phyloP scores from a whole-genome alignment of 2,888 invertebrate species.

The Norana najaformis region DNA sequence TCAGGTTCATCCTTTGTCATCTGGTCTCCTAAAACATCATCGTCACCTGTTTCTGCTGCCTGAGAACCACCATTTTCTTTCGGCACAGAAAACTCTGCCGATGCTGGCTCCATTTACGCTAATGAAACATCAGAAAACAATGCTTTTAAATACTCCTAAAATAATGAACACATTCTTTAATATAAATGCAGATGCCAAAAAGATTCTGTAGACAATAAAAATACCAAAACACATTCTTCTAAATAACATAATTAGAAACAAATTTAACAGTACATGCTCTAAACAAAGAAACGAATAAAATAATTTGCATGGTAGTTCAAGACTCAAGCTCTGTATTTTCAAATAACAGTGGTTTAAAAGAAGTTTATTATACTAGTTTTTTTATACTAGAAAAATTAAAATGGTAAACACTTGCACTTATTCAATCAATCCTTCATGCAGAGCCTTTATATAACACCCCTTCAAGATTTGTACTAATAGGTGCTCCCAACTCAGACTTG shows the following conservation, averaged over 20 bases:
- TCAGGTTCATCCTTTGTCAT: background rate
- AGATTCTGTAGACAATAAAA: background rate
- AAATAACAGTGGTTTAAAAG: too few species aligned
- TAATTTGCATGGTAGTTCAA: too few species aligned
- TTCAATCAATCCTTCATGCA: too few species aligned
- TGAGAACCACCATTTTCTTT: conserved; percentile 22
- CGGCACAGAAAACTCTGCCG: background rate
- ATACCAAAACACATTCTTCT: background rate
- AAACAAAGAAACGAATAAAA: too few species aligned
- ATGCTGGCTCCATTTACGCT: background rate
- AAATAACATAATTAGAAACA: background rate
- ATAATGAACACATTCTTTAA: background rate
- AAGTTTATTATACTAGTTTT: too few species aligned
- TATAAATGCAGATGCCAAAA: background rate
- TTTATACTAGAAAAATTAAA: too few species aligned
- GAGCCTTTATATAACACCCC: too few species aligned
- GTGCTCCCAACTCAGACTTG: too few species aligned
- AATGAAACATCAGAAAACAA: background rate
- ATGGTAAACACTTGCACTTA: background rate
- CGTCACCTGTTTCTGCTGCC: conserved; percentile 8
- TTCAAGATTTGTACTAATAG: too few species aligned
- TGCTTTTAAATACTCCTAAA: background rate
- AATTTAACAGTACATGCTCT: too few species aligned
- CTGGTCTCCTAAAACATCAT: conserved; percentile 4
- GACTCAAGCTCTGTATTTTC: too few species aligned